A percentile compares a stretch with the other conserved stretches of the same genome.
These are phyloP conservation scores for Spodoptera picta DNA, from an alignment of 2,888 invertebrate species.

Conservation along the genomic window DNA sequence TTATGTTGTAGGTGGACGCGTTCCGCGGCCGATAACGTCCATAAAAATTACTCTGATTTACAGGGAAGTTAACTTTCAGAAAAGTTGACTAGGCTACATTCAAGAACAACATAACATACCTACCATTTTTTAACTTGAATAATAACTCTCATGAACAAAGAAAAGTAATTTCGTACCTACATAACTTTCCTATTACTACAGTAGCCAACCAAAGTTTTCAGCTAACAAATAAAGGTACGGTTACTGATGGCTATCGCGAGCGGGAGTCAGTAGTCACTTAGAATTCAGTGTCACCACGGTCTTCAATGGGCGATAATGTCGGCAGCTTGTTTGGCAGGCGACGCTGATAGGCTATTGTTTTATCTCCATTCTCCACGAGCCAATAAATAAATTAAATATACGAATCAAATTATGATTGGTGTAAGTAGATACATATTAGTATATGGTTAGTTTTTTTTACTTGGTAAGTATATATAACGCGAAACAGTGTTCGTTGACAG, in stretches of 20 bases:
- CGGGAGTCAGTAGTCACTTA: constrained; percentile 9
- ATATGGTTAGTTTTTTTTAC: no score
- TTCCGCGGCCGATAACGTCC: constrained; percentile 57
- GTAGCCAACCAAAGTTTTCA: not conserved
- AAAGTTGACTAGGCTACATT: constrained; percentile 1
- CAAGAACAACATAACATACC: no score
- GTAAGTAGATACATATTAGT: no score
- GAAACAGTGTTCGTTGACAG: no score
- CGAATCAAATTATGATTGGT: no score
- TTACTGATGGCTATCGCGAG: not conserved
- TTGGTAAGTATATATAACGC: no score
- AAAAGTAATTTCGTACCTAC: no score
- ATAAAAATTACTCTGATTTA: constrained; percentile 46
- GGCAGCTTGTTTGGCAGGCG: constrained; percentile 21
- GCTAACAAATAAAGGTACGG: constrained; percentile 6
- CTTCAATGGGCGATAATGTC: constrained; percentile 25
- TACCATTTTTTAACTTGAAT: no score
- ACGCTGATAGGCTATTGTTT: constrained; percentile 17
- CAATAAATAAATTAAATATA: no score
- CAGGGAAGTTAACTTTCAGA: constrained; percentile 11
- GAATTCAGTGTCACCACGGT: constrained; percentile 6
- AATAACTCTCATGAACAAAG: no score
- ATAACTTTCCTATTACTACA: no score
- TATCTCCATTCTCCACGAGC: not conserved
- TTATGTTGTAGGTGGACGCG: constrained; percentile 54